Evolutionary conservation across 2,888 invertebrate genomes (phyloP).

Genomic region (Drosophila cognata): DNA sequence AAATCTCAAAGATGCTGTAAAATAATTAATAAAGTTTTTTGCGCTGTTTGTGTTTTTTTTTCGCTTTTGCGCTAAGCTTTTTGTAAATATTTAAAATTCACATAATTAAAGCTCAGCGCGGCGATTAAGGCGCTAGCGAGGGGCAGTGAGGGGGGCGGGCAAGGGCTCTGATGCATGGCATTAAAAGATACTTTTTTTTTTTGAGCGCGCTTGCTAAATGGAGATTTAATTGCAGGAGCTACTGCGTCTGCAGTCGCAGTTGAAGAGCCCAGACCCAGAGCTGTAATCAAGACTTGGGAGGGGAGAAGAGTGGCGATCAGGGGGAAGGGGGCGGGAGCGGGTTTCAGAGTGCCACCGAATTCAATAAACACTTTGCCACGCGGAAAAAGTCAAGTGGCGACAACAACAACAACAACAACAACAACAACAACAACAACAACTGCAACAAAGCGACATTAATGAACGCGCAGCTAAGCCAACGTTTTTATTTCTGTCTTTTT

Average conservation of each 20-base stretch:
- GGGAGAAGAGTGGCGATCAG: not conserved
- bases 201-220: slow-evolving; percentile 67
- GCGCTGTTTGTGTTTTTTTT: slow-evolving; percentile 58
- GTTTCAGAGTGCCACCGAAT: slow-evolving; percentile 77
- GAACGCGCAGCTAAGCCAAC: slow-evolving; percentile 52
- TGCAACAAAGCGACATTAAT: slow-evolving; percentile 61
- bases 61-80: slow-evolving; percentile 68
- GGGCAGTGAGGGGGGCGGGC: not conserved
- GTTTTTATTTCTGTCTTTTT: slow-evolving; percentile 13
- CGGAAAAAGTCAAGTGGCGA: slow-evolving; percentile 78
- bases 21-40: slow-evolving; percentile 80
- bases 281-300: slow-evolving; percentile 61
- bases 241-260: slow-evolving; percentile 52
- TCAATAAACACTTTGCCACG: slow-evolving; percentile 77
- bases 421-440: slow-evolving; percentile 30
- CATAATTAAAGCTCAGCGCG: slow-evolving; percentile 74
- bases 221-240: slow-evolving; percentile 82
- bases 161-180: slow-evolving; percentile 32
- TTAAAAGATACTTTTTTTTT: slow-evolving; percentile 70
- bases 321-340: not conserved
- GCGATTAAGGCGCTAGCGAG: slow-evolving; percentile 64
- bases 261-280: slow-evolving; percentile 45
- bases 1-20: slow-evolving; percentile 70
- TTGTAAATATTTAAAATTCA: slow-evolving; percentile 81
- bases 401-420: slow-evolving; percentile 41